Evolutionary conservation across 2,888 invertebrate species (phyloP).

Genomic region (Metallyticus violacea): DNA sequence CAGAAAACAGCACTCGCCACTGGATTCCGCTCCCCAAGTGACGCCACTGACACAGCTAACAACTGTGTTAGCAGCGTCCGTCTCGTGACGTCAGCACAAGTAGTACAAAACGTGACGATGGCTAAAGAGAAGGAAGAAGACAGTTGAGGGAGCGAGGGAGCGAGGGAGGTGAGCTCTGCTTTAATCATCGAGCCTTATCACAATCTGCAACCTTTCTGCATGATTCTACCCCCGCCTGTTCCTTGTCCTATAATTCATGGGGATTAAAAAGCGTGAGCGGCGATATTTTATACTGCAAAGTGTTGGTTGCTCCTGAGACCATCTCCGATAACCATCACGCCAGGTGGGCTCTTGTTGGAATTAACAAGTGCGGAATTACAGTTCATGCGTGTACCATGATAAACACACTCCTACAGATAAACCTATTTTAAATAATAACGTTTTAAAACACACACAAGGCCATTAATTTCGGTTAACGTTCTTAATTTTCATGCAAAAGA

Average conservation of each 20-base stretch:
- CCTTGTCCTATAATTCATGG: slow-evolving; percentile 5
- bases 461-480: not conserved
- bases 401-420: not conserved
- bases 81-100: not conserved
- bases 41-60: not conserved
- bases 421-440: not conserved
- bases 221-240: not conserved
- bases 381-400: not conserved
- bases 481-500: not conserved
- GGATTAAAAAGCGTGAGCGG: slow-evolving; percentile 6
- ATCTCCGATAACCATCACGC: not conserved
- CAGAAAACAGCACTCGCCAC: too few species aligned
- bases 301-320: not conserved
- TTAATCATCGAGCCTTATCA: not conserved
- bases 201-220: not conserved
- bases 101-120: not conserved
- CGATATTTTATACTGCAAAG: slow-evolving; percentile 4
- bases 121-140: not conserved
- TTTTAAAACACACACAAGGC: not conserved
- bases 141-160: not conserved
- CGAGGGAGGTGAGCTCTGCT: not conserved
- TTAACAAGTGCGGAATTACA: not conserved
- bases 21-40: too few species aligned
- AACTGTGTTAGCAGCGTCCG: not conserved
- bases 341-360: not conserved